A percentile compares a stretch with the other conserved stretches of the same genome.
These are phyloP conservation scores for Corvus cornix DNA, from an alignment of 2,113 vertebrate genomes.

Conservation along the genomic window DNA sequence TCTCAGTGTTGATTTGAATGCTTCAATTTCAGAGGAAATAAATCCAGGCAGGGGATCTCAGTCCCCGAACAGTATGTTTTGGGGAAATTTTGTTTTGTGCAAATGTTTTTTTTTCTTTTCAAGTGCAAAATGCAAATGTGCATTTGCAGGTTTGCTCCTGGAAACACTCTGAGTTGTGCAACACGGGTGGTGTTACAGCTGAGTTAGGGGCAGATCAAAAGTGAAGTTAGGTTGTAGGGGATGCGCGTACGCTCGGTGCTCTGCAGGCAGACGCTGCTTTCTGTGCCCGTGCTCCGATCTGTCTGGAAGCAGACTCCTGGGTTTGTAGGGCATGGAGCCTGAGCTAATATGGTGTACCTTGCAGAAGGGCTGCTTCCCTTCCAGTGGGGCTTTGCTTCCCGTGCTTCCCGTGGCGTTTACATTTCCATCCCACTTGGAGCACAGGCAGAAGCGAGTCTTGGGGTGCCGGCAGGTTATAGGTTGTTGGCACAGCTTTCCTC, in stretches of 20 bases:
- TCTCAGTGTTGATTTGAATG: neutral
- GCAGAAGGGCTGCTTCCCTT: neutral
- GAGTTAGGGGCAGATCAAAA: neutral
- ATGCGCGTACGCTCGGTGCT: rapidly evolving
- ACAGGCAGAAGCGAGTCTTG: neutral
- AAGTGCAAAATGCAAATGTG: neutral
- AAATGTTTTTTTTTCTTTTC: neutral
- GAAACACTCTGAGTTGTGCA: neutral
- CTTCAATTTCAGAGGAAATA: neutral
- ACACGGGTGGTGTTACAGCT: neutral
- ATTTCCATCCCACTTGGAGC: neutral
- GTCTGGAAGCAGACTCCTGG: neutral
- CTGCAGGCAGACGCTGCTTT: neutral
- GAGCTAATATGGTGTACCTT: neutral
- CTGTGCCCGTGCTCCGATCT: neutral
- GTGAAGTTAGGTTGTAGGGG: neutral
- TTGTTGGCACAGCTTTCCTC: neutral
- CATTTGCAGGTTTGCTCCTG: neutral
- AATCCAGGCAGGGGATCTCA: neutral
- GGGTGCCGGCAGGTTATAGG: rapidly evolving
- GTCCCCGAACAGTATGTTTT: neutral
- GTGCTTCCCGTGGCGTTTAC: rapidly evolving
- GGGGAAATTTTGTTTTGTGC: neutral
- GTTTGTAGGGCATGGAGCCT: rapidly evolving
- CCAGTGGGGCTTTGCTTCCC: neutral